phyloP scores from a whole-genome alignment of 37 sponge, comb jelly and placozoan species.

The Aplysina aerophoba region DNA sequence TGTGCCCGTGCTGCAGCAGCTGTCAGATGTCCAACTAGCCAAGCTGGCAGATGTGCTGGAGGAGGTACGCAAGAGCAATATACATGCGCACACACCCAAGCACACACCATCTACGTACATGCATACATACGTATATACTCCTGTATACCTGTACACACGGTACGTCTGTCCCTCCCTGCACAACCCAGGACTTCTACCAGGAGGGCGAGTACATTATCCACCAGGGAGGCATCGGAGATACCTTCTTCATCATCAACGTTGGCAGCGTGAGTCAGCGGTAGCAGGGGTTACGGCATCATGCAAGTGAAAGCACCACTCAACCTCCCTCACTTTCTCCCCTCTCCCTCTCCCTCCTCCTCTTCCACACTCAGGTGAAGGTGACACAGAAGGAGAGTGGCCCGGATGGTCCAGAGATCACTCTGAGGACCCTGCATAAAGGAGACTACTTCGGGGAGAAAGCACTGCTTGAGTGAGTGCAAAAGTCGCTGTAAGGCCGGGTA shows the following conservation, averaged over 20 bases:
- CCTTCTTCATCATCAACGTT: conserved; percentile 95
- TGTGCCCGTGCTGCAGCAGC: conserved; percentile 65
- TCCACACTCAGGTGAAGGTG: conserved; percentile 60
- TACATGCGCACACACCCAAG: neutral
- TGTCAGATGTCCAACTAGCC: conserved; percentile 61
- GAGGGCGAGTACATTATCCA: conserved; percentile 93
- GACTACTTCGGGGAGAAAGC: conserved; percentile 96
- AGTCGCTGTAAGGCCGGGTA: neutral
- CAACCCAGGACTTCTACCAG: conserved; percentile 81
- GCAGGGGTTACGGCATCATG: too few relatives aligned
- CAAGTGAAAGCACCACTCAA: too few relatives aligned
- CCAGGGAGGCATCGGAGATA: conserved; percentile 92
- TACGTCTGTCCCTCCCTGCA: neutral
- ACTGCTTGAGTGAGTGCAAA: conserved; percentile 72
- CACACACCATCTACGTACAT: neutral
- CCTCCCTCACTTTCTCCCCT: too few relatives aligned
- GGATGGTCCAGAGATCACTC: conserved; percentile 73
- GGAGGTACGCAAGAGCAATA: conserved; percentile 67
- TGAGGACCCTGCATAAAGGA: conserved; percentile 76
- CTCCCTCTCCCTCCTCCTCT: too few relatives aligned
- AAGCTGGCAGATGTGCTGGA: conserved; percentile 96
- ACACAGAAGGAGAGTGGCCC: conserved; percentile 51
- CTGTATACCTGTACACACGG: neutral
- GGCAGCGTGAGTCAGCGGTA: conserved; percentile 91
- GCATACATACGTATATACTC: neutral